Base-by-base conservation (phyloP, 2,113 vertebrate genomes). In the Oxyruncus cristatus region DNA sequence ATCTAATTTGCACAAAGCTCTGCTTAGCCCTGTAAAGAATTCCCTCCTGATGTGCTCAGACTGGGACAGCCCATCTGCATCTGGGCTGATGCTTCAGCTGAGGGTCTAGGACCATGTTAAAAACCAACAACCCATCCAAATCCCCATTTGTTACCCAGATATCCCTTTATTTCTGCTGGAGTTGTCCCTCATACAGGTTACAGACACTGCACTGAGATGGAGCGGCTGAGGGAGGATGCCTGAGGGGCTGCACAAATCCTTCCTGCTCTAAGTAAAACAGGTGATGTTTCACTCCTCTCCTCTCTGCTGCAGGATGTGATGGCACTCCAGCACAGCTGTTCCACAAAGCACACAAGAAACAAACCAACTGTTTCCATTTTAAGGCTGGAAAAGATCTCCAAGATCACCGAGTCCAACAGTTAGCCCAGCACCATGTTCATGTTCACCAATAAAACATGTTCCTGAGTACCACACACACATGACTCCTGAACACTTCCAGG, bases 131-230 rank as follows among this genome's bases (percentile, higher is more conserved):
- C 30, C n/a, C 53, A 85, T 24, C 23, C 22, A 87, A 74, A 84
- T 22, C 27, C 24, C 5, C 7, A 3, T 23, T 26, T 85, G 17
- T 58, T 58, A 30, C 4, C 21, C 21, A 74, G 37, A 17, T 37
- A 37, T 19, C 8, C n/a, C 37, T 78, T 81, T 9, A 28, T 32
- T 61, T 85, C 50, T 55, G 14, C 55, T 46, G 33, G 6, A 53
- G 33, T 12, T 35, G 20, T 24, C 37, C 24, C 37, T 80, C 46
- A 4, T 0, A 9, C 0, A 46, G 28, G 44, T 27, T 41, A 62
- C 21, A 37, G 56, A 20, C 46, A 14, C 28, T 15, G 23, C 74
- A 68, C 4, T 23, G 35, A 47, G 47, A 56, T 8, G 42, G 39
- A 76, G 44, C 7, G 11, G 74, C 56, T 35, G 46, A 30, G 41